phyloP scores from a whole-genome alignment of 2,888 invertebrate species.

The Amblyteles armatorius region DNA sequence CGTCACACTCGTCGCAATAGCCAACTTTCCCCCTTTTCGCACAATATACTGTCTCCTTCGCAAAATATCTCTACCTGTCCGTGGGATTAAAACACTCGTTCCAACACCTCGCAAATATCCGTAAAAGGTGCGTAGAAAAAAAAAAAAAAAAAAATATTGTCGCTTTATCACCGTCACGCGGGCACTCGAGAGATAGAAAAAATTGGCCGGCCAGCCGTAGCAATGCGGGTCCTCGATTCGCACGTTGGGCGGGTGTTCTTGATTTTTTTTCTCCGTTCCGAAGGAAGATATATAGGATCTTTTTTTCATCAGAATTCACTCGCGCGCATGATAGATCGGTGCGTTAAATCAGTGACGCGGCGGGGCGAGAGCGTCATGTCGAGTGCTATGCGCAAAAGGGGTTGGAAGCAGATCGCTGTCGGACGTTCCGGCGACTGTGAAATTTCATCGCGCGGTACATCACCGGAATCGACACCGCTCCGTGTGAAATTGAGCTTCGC shows the following conservation, averaged over 20 bases:
- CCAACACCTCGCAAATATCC: too few relatives aligned
- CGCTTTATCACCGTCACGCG: too few relatives aligned
- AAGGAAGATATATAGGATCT: conserved; percentile 52
- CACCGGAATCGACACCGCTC: conserved; percentile 53
- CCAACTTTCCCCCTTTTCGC: too few relatives aligned
- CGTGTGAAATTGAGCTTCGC: conserved; percentile 62
- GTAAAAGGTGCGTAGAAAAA: too few relatives aligned
- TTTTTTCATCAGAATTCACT: conserved; percentile 60
- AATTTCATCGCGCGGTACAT: conserved; percentile 61
- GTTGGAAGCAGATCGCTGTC: conserved; percentile 19
- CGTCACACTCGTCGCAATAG: too few relatives aligned
- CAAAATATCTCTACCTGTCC: too few relatives aligned
- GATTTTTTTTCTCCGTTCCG: conserved; percentile 1
- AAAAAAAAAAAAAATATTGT: too few relatives aligned
- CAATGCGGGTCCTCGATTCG: neutral
- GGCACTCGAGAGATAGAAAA: too few relatives aligned
- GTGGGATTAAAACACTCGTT: too few relatives aligned
- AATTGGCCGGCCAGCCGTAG: too few relatives aligned
- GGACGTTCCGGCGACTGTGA: conserved; percentile 52
- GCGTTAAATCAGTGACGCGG: conserved; percentile 60
- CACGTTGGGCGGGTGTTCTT: conserved; percentile 11
- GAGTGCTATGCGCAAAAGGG: conserved; percentile 21
- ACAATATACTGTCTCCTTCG: too few relatives aligned
- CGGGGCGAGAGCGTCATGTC: conserved; percentile 19
- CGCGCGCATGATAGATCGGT: conserved; percentile 63